Evolutionary conservation across 2,797 vertebrate genomes (phyloP), one percentile per base, ranked within the genome.

Genomic region (Brachyrhaphis roseni): DNA sequence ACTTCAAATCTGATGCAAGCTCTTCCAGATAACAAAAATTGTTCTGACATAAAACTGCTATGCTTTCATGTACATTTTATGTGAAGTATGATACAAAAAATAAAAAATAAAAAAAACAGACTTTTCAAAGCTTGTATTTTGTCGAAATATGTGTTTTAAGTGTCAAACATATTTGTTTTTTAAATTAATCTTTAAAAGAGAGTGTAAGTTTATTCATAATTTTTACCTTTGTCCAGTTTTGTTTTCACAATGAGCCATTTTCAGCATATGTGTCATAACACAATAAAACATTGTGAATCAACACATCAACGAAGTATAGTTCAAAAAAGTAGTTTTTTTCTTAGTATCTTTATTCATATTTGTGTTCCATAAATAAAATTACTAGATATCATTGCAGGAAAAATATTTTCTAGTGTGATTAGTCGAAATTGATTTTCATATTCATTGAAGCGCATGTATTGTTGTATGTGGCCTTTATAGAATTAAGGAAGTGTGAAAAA

Each of bases 401-500:
- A 70, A 45, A 3, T 8, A 43, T n/a, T 45, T 13, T n/a, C 41
- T 8, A 15, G 68, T 28, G 13, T 46, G 6, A 72, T 45, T 46
- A 16, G 68, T 39, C 4, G 0, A 66, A 66, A 36, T 71, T 13
- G 39, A 28, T 71, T 8, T 45, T 71, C 41, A 71, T 71, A 71
- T 45, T 45, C 41, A 5, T 15, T 45, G 68, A 71, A 71, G 26
- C 1, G 2, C 26, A 71, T 45, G 26, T 28, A n/a, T 45, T 71
- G 66, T 41, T n/a, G 10, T 13, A 26, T 41, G 23, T 43, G 39
- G 43, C 18, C 45, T 80, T 76, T 77, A 74, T 71, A 11, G 39
- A 36, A 39, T 80, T 64, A 77, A 76, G 76, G 41, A 86, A 75
- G 55, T 77, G 75, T 76, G 39, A 79, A 43, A 43, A n/a, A 47